Evolutionary conservation across 2,113 vertebrate species (phyloP).

Genomic region (Apaloderma vittatum): DNA sequence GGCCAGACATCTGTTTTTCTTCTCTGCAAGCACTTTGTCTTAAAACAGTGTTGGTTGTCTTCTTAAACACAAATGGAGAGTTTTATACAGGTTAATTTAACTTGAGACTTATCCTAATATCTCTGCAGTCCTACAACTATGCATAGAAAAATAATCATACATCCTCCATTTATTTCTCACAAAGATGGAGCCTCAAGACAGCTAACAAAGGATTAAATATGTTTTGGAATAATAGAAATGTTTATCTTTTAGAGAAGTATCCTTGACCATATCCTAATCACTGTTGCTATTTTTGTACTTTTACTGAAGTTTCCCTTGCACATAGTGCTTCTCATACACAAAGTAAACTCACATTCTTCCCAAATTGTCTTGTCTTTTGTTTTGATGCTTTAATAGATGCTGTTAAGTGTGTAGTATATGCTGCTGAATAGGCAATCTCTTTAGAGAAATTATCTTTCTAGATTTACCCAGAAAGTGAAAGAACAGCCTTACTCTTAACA

Average conservation of each 20-base stretch:
- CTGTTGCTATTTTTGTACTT: background rate
- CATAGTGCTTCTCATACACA: background rate
- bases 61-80: background rate
- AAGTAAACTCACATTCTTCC: background rate
- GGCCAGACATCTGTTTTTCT: background rate
- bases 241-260: background rate
- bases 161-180: background rate
- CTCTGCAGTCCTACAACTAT: background rate
- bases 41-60: background rate
- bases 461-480: background rate
- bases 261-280: background rate
- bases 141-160: background rate
- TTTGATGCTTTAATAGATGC: background rate
- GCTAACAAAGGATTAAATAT: background rate
- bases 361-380: background rate
- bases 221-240: background rate
- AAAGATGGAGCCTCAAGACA: background rate
- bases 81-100: background rate
- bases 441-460: background rate
- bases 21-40: background rate
- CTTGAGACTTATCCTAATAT: background rate
- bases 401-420: background rate
- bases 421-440: background rate
- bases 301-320: background rate
- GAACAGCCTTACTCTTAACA: background rate